A percentile compares a stretch with the other conserved stretches of the same genome.
phyloP scores from a whole-genome alignment of 1,140 invertebrate species.

The Drosophila nasuta region DNA sequence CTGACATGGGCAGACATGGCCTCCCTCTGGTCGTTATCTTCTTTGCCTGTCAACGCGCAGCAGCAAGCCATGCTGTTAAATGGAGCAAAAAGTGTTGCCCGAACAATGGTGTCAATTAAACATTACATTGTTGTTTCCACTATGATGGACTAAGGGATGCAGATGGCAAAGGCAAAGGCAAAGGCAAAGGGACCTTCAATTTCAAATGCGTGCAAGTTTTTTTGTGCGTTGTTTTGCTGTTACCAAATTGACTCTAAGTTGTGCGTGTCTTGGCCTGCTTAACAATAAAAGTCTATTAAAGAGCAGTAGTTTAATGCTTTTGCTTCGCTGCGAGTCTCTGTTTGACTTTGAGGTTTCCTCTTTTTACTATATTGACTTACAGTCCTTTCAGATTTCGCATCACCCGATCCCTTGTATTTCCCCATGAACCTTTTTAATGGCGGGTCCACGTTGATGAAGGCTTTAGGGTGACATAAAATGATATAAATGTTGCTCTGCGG shows the following conservation, averaged over 20 bases:
- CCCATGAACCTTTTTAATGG: slow-evolving; percentile 46
- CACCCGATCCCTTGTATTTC: slow-evolving; percentile 2
- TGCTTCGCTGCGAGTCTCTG: slow-evolving; percentile 33
- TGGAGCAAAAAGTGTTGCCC: slow-evolving; percentile 80
- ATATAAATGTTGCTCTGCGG: slow-evolving; percentile 50
- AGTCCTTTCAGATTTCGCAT: slow-evolving; percentile 41
- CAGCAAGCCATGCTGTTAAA: slow-evolving; percentile 79
- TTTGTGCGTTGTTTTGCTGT: slow-evolving; percentile 15
- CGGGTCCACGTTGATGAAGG: slow-evolving; percentile 55
- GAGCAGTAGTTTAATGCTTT: slow-evolving; percentile 56
- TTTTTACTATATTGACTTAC: slow-evolving; percentile 21
- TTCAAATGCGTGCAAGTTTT: slow-evolving; percentile 58
- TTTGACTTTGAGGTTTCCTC: slow-evolving; percentile 32
- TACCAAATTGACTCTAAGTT: slow-evolving; percentile 35
- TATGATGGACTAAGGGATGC: slow-evolving; percentile 50
- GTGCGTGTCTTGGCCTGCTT: slow-evolving; percentile 37
- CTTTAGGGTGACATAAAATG: slow-evolving; percentile 69
- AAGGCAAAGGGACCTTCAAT: slow-evolving; percentile 54
- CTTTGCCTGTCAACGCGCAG: slow-evolving; percentile 66
- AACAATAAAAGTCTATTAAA: slow-evolving; percentile 63
- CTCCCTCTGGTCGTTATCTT: slow-evolving; percentile 48
- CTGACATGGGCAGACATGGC: slow-evolving; percentile 37
- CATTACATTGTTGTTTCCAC: slow-evolving; percentile 76
- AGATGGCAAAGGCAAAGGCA: slow-evolving; percentile 22
- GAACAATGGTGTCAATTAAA: slow-evolving; percentile 83